phyloP scores from a whole-genome alignment of 2,797 vertebrate genomes.

The Chanos chanos region DNA sequence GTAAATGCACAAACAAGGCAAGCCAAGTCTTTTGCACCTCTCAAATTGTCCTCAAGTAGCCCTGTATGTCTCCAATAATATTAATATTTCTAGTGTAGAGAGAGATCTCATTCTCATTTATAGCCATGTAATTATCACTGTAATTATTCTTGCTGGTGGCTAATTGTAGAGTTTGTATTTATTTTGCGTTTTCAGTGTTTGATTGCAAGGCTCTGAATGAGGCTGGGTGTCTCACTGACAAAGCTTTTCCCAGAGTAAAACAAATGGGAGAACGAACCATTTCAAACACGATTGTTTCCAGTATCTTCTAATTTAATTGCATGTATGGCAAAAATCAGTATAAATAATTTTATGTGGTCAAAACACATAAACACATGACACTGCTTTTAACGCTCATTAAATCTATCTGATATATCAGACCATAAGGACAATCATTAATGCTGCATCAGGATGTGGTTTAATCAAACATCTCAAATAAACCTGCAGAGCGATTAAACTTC shows the following conservation, averaged over 20 bases:
- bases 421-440: too few relatives aligned
- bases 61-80: slow-evolving; percentile 3
- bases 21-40: not conserved
- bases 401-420: slow-evolving; percentile 29
- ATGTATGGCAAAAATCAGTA: slow-evolving; percentile 30
- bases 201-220: slow-evolving; percentile 21
- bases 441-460: too few relatives aligned
- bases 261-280: slow-evolving; percentile 16
- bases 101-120: slow-evolving; percentile 19
- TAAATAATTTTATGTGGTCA: slow-evolving; percentile 44
- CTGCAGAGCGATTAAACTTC: too few relatives aligned
- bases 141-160: slow-evolving; percentile 23
- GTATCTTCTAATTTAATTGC: slow-evolving; percentile 29
- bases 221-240: slow-evolving; percentile 2
- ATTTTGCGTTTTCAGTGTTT: slow-evolving; percentile 18
- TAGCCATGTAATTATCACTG: slow-evolving; percentile 7
- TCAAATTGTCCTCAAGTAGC: not conserved
- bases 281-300: slow-evolving; percentile 26
- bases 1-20: slow-evolving; percentile 19
- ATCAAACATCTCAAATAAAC: too few relatives aligned
- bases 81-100: slow-evolving; percentile 36
- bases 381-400: slow-evolving; percentile 34
- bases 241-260: slow-evolving; percentile 1
- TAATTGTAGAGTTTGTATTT: slow-evolving; percentile 23
- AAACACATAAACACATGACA: slow-evolving; percentile 29